A percentile compares a stretch with the other conserved stretches of the same genome.
phyloP scores from a whole-genome alignment of 2,113 vertebrate species.

The Chitala chitala region DNA sequence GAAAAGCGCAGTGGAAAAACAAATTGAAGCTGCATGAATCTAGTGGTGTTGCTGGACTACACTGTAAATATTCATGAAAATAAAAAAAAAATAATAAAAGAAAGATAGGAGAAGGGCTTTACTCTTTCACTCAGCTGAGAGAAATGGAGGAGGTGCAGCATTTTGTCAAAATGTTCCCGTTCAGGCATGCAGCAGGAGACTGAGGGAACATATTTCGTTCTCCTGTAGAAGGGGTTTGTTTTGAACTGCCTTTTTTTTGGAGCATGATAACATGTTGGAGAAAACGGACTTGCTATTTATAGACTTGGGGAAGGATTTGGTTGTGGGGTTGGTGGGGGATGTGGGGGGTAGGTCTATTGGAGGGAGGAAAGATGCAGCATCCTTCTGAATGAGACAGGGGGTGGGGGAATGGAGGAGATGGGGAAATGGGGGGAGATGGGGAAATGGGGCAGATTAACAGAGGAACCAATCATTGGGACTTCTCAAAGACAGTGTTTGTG shows the following conservation, averaged over 20 bases:
- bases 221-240: background rate
- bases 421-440: background rate
- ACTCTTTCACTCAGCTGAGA: slow-evolving; percentile 36
- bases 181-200: background rate
- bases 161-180: background rate
- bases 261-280: background rate
- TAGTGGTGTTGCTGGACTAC: background rate
- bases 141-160: slow-evolving; percentile 28
- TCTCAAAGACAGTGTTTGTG: slow-evolving; percentile 29
- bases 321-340: background rate
- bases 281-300: background rate
- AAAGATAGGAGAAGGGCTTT: background rate
- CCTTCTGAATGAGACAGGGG: no score
- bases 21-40: background rate
- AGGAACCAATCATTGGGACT: slow-evolving; percentile 37
- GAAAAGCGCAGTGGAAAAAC: background rate
- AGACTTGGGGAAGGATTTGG: background rate
- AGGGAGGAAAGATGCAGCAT: no score
- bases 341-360: no score
- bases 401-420: background rate
- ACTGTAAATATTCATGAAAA: background rate
- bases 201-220: background rate
- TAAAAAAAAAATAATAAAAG: background rate
- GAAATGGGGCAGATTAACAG: slow-evolving; percentile 40
- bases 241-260: background rate